Evolutionary conservation across 2,113 vertebrate genomes (phyloP), one percentile per base, ranked within the genome.

Genomic region (Chaetops frenatus): DNA sequence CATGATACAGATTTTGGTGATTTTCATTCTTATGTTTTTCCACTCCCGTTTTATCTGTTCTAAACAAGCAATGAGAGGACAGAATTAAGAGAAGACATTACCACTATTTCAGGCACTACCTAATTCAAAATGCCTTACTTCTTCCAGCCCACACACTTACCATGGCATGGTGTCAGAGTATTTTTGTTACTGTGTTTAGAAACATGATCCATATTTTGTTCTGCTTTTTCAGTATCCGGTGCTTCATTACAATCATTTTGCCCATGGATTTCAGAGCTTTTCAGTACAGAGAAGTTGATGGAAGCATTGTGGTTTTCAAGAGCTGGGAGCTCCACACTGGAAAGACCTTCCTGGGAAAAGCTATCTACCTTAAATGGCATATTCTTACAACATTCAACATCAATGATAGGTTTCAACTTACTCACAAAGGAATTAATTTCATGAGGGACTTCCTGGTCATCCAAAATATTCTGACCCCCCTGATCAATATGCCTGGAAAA

Each of bases 111-210:
- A 77, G 38, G 38, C 27, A 83, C 45, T 85, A 87, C 8, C 15
- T 42, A 81, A 74, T 71, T 86, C 11, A 83, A 92, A 92, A 77
- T 36, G 4, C 15, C 6, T 3, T 45, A 38, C 35, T 80, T 86
- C 90, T 60, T 31, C 57, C 80, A 35, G 27, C 20, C 36, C 28
- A 50, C 22, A 51, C 23, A 97, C 97, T 78, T 97, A 98, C 98
- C 97, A 76, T n/a, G 45, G 80, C 27, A 67, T 80, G 83, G 67
- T 72, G 65, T 73, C 35, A 58, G 53, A 51, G n/a, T 38, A 79
- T 72, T 95, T 76, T 36, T 79, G 67, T 25, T 72, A 28, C 21
- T 70, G 19, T 79, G 62, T 76, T 88, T 44, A 65, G 50, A 83
- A 83, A 58, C 19, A 21, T 0, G 40, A 33, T 70, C 61, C 36